Conservation (phyloP, 2,888 invertebrate species). For the Mythimna vitellina region DNA sequence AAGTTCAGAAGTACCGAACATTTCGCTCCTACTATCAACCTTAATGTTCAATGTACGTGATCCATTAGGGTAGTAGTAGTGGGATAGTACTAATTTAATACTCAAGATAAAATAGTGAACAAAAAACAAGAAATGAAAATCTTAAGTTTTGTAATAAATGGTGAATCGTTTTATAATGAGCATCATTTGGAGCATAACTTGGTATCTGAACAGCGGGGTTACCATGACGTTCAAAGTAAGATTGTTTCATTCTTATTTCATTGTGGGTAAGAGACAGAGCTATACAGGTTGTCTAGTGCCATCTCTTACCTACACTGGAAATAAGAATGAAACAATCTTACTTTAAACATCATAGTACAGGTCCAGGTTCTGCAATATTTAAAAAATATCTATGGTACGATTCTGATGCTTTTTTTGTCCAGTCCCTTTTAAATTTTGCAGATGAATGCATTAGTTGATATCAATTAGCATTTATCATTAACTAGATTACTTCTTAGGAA, state of each 20-base stretch:
- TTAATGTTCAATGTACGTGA: slow-evolving; percentile 72
- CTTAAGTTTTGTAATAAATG: slow-evolving; percentile 16
- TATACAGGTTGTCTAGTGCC: too few species aligned
- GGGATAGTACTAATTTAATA: slow-evolving; percentile 54
- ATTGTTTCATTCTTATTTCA: too few species aligned
- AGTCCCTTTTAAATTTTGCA: background rate
- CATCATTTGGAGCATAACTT: slow-evolving; percentile 3
- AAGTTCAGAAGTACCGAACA: slow-evolving; percentile 59
- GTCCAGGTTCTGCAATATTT: background rate
- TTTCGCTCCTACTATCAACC: slow-evolving; percentile 63
- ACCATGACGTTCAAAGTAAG: too few species aligned
- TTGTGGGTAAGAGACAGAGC: too few species aligned
- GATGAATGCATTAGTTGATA: background rate
- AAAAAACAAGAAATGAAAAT: slow-evolving; percentile 15
- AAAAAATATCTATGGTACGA: background rate
- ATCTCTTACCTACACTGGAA: too few species aligned
- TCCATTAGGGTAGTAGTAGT: slow-evolving; percentile 66
- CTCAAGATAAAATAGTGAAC: slow-evolving; percentile 25
- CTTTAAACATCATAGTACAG: too few species aligned
- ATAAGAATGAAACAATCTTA: too few species aligned
- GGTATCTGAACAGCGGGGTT: background rate
- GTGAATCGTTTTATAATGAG: slow-evolving; percentile 16
- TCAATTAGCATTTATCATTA: background rate
- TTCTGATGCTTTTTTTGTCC: background rate
- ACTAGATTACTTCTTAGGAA: background rate